Conservation (phyloP, 1,140 invertebrate species). For the Drosophila nebulosa region DNA sequence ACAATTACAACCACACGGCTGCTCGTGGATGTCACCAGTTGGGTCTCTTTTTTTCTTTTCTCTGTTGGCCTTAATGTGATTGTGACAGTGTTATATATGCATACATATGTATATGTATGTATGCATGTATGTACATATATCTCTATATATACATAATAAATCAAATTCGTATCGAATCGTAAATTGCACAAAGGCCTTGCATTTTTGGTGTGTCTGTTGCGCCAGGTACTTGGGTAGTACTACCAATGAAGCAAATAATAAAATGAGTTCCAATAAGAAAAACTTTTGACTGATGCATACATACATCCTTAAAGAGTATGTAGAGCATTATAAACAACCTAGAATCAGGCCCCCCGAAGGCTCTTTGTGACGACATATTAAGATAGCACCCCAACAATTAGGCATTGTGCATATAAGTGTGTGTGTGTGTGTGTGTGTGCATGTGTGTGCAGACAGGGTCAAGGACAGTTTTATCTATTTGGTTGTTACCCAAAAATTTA, state of each 20-base stretch:
- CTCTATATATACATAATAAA: constrained; percentile 37
- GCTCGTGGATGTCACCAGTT: constrained; percentile 46
- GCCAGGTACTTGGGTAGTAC: constrained; percentile 53
- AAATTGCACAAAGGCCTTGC: constrained; percentile 62
- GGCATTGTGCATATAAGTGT: constrained; percentile 19
- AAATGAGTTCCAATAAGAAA: constrained; percentile 34
- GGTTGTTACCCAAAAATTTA: neutral
- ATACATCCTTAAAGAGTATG: constrained; percentile 2
- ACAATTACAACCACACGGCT: constrained; percentile 27
- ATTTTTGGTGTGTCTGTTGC: constrained; percentile 47
- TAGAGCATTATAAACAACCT: neutral
- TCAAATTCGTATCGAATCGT: constrained; percentile 39
- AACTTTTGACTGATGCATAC: neutral
- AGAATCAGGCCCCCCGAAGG: constrained; percentile 48
- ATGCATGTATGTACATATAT: constrained; percentile 19
- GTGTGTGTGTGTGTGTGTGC: constrained; percentile 28
- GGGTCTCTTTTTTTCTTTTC: constrained; percentile 3
- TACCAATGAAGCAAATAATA: constrained; percentile 7
- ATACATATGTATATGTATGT: constrained; percentile 16
- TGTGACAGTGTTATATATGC: constrained; percentile 27
- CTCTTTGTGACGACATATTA: constrained; percentile 62
- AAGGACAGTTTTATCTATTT: constrained; percentile 45
- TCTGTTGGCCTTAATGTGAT: constrained; percentile 41
- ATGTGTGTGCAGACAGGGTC: constrained; percentile 26
- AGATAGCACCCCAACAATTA: constrained; percentile 41